phyloP scores from a whole-genome alignment of 2,888 invertebrate species.

The Torymus tubicola region DNA sequence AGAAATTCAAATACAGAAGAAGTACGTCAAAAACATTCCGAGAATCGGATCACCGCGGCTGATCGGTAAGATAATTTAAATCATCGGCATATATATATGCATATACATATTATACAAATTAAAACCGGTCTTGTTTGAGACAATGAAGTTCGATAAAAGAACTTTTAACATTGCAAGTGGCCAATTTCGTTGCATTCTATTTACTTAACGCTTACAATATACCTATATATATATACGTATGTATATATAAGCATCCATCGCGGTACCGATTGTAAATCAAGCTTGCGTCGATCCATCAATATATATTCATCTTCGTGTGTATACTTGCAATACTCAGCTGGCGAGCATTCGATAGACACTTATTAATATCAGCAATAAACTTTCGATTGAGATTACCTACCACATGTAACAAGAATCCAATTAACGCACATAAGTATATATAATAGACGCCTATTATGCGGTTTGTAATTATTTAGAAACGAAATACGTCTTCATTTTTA shows the following conservation, averaged over 20 bases:
- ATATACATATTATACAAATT: background rate
- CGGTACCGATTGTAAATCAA: constrained; percentile 6
- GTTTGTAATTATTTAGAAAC: too few species aligned
- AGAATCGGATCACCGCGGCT: background rate
- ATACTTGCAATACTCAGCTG: background rate
- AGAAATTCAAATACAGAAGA: background rate
- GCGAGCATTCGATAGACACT: background rate
- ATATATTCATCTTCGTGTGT: background rate
- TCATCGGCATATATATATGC: too few species aligned
- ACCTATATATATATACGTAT: constrained; percentile 6
- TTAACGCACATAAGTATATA: background rate
- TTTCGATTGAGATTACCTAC: background rate
- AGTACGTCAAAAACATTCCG: background rate
- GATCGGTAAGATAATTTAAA: background rate
- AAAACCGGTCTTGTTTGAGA: constrained; percentile 12
- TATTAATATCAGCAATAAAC: background rate
- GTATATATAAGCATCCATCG: background rate
- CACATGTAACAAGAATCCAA: background rate
- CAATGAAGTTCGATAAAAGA: background rate
- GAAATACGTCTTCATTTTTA: too few species aligned
- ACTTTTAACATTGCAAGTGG: background rate
- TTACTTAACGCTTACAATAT: constrained; percentile 1
- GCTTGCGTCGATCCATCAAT: background rate
- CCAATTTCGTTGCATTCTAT: background rate
- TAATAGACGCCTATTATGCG: too few species aligned